Conservation (phyloP, 2,113 vertebrate genomes). For the Arenaria interpres region DNA sequence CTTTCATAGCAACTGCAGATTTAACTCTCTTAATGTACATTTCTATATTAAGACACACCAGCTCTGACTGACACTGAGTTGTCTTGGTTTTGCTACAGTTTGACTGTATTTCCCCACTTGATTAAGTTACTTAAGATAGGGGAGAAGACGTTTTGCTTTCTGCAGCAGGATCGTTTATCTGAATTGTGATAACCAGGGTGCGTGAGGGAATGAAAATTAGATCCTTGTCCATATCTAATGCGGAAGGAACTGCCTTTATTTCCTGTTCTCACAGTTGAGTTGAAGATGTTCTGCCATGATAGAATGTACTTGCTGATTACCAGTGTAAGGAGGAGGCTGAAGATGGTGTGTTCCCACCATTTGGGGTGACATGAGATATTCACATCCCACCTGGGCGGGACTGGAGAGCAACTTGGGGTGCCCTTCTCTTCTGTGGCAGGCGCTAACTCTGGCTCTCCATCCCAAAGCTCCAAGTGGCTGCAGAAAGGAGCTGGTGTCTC, state of each 20-base stretch:
- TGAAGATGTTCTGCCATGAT: neutral
- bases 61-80: neutral
- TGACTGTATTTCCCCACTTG: neutral
- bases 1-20: neutral
- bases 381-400: neutral
- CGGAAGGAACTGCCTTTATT: neutral
- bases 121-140: neutral
- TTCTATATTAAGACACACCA: neutral
- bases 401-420: neutral
- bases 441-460: neutral
- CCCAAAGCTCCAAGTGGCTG: neutral
- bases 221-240: constrained; percentile 12
- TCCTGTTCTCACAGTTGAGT: constrained; percentile 2
- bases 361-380: neutral
- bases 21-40: neutral
- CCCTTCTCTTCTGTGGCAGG: neutral
- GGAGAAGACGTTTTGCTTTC: neutral
- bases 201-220: neutral
- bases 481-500: neutral
- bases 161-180: neutral
- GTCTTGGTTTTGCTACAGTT: neutral
- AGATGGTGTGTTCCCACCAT: neutral
- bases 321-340: neutral
- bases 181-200: neutral
- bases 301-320: neutral